phyloP scores from a whole-genome alignment of 2,113 vertebrate genomes.

The Tympanuchus pallidicinctus region DNA sequence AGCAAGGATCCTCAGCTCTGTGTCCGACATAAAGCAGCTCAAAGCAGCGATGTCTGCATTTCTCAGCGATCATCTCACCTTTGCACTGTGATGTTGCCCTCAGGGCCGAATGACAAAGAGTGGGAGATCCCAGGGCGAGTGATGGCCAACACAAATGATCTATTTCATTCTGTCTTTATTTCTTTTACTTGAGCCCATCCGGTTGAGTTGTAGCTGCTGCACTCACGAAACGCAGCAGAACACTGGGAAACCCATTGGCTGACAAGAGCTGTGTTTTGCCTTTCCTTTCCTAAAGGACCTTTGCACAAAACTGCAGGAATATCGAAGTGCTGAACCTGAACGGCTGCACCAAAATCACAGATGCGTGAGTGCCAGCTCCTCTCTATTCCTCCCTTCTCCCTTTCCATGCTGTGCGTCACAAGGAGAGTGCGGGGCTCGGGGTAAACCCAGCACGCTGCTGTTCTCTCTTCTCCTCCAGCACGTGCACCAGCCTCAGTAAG shows the following conservation, averaged over 20 bases:
- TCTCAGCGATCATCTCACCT: too few relatives aligned
- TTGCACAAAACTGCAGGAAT: conserved; percentile 98
- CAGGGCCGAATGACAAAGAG: not conserved
- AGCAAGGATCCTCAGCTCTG: too few relatives aligned
- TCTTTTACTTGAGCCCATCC: fast-evolving
- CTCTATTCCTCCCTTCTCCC: not conserved
- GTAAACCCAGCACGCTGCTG: fast-evolving
- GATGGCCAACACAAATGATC: fast-evolving
- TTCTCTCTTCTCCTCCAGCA: conserved; percentile 76
- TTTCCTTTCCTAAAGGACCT: conserved; percentile 83
- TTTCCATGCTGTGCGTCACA: too few relatives aligned
- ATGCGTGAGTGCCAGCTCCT: conserved; percentile 82
- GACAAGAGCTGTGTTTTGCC: not conserved
- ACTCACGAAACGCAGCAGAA: not conserved
- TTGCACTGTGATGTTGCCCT: too few relatives aligned
- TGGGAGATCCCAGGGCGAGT: not conserved
- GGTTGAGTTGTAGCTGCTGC: fast-evolving
- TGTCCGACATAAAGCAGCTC: fast-evolving
- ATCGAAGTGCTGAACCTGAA: conserved; percentile 97
- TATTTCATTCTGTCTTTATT: not conserved
- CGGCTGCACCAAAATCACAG: conserved; percentile 98
- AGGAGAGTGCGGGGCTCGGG: fast-evolving
- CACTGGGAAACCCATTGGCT: not conserved
- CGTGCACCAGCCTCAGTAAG: conserved; percentile 97
- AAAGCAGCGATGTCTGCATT: not conserved